Conservation (phyloP, 1,140 invertebrate genomes). For the Brachystomella parvula region DNA sequence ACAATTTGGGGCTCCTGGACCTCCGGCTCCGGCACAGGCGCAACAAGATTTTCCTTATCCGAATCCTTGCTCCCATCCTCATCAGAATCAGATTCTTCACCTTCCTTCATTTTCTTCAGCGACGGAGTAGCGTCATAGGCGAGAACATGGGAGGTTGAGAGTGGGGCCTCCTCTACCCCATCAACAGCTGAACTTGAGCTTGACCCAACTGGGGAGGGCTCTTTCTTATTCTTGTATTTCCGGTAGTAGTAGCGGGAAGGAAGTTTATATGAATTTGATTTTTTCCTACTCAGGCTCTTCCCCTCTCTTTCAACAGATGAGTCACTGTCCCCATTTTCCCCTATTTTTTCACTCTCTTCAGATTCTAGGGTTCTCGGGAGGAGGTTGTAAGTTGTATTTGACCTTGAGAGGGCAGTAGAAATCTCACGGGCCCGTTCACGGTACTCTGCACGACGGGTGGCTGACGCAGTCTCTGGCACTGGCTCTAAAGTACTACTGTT, state of each 20-base stretch:
- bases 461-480: constrained; percentile 7
- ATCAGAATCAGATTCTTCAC: constrained; percentile 12
- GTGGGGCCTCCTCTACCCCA: background rate
- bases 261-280: constrained; percentile 32
- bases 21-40: background rate
- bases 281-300: constrained; percentile 14
- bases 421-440: constrained; percentile 18
- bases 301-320: constrained; percentile 2
- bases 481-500: background rate
- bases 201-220: constrained; percentile 23
- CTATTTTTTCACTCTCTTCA: constrained; percentile 12
- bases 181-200: background rate
- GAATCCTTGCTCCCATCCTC: constrained; percentile 22
- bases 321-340: background rate
- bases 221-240: constrained; percentile 32
- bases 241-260: constrained; percentile 35
- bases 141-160: constrained; percentile 31
- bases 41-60: background rate
- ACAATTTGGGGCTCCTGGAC: background rate
- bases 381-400: background rate
- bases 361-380: background rate
- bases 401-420: constrained; percentile 7
- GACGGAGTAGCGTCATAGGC: constrained; percentile 31
- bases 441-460: constrained; percentile 28
- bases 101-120: constrained; percentile 19